Evolutionary conservation across 2,888 invertebrate genomes (phyloP), one percentile per base, ranked within the genome.

Genomic region (Labia minor): DNA sequence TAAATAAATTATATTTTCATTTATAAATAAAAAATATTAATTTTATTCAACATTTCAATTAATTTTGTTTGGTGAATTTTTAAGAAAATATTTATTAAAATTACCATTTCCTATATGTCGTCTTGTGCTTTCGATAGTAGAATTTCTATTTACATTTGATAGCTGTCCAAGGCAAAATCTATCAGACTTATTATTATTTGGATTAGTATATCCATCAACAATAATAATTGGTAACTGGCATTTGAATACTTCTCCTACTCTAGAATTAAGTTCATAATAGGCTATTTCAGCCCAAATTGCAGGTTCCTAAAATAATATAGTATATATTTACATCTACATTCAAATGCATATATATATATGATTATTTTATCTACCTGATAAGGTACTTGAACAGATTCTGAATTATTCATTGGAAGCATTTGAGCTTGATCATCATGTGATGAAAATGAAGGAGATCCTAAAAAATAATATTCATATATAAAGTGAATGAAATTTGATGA

Each of bases 181-280:
- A 71, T 81, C 81, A 16, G 80, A 77, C 72, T 33, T 33, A 72
- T 33, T 33, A 72, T 80, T 79, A 69, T 80, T 80, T 0, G 85
- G 85, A 74, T 85, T 83, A 14, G 84, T 85, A 74, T 83, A 85
- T 11, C 85, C 85, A 74, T 85, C 85, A 4, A 85, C 81, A 10
- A 81, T 80, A 66, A 85, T 79, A 68, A 75, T 75, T 67, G 75
- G 74, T 63, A 74, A 75, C 21, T 76, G 75, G 62, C 78, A 77
- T 71, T 78, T 77, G 69, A 80, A 80, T 11, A 81, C 80, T 72
- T 84, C 84, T 1, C 85, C 85, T 61, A 85, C 83, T 49, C 84
- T 76, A 71, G 80, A 81, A 74, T 85, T 85, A 71, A 85, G 74
- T 73, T 85, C 85, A 73, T 84, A 85, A 71, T 85, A 85, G 18